These are phyloP conservation scores for Drosophila lini DNA, from an alignment of 1,140 invertebrate species.

Conservation along the genomic window DNA sequence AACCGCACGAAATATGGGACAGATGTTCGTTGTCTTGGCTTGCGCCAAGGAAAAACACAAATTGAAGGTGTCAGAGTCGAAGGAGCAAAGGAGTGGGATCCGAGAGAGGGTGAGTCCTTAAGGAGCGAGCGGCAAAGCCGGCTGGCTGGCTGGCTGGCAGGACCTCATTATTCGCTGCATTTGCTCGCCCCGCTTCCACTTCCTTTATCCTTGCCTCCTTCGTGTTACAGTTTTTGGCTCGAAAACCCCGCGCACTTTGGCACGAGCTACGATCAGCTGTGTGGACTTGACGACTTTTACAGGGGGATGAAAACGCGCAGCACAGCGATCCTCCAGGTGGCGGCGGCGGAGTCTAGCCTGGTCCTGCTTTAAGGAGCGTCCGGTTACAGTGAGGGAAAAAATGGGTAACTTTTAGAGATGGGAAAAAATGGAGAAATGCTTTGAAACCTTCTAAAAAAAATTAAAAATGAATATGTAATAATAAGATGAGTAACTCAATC, in stretches of 20 bases:
- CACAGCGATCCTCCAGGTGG: conserved; percentile 43
- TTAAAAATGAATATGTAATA: background rate
- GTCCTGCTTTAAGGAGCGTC: conserved; percentile 23
- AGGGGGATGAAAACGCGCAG: conserved; percentile 51
- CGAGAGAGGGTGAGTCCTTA: conserved; percentile 34
- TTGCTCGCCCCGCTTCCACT: conserved; percentile 47
- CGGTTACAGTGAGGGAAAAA: conserved; percentile 6
- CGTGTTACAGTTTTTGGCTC: conserved; percentile 70
- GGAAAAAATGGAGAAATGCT: background rate
- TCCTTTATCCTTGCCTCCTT: conserved; percentile 23
- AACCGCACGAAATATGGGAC: conserved; percentile 80
- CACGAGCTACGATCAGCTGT: conserved; percentile 76
- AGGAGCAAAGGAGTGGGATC: conserved; percentile 39
- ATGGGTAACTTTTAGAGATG: background rate
- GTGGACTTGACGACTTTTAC: conserved; percentile 27
- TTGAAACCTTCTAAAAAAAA: background rate
- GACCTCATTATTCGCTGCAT: conserved; percentile 77
- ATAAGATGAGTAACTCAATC: too few relatives aligned
- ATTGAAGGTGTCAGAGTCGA: conserved; percentile 75
- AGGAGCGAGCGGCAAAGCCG: conserved; percentile 64
- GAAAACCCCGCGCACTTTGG: conserved; percentile 79
- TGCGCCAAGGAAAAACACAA: conserved; percentile 69
- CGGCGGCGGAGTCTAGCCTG: conserved; percentile 42
- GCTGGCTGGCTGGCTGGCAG: conserved; percentile 65
- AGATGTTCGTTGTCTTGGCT: conserved; percentile 76